Evolutionary conservation across 2,797 vertebrate genomes (phyloP), one percentile per base, ranked within the genome.

Genomic region (Sylvia borin): DNA sequence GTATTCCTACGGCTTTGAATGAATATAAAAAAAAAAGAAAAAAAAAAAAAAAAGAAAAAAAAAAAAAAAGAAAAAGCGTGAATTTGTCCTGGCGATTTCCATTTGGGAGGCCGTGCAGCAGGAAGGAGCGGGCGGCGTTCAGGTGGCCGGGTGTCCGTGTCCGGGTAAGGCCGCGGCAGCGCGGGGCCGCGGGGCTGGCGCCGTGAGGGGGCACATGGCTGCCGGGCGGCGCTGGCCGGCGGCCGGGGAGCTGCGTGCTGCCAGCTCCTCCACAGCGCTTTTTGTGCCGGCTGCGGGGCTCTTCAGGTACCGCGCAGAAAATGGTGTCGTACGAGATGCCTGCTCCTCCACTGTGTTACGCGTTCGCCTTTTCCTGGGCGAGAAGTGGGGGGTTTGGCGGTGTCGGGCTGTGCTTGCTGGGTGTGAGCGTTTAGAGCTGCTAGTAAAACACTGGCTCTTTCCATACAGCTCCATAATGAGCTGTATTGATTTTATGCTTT

Each of bases 1-100:
- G 97, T 97, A 96, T 98, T 94, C 91, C 94, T 97, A 62, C 96
- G 87, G 97, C 96, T 96, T 96, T 93, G 92, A 97, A 96, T 95
- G 91, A 96, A 97, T 96, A 84, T 74, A 61, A 68, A 36, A 42
- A 51, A 55, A 27, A 51, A 61, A 68, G n/a, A 42, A 47, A 55
- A 27, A 51, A 51, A 25, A n/a, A 32, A 58, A 58, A 64, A 55
- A 27, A 51, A 51, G 21, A n/a, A 32, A 58, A 58, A 64, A 61
- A 68, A 36, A 42, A 47, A 55, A 27, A 51, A 25, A n/a, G 32
- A 58, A 58, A 64, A 45, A 72, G 20, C 57, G 82, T 88, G 94
- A 82, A 93, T 93, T 92, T 68, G 83, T 90, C 96, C 47, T 72
- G 89, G 81, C 93, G 42, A 77, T 95, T 94, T 86, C 90, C 81